A percentile compares a stretch with the other conserved stretches of the same genome.
These are phyloP conservation scores for Dendronephthya gigantea DNA, from an alignment of 64 coral and sea anemone genomes.

Conservation along the genomic window DNA sequence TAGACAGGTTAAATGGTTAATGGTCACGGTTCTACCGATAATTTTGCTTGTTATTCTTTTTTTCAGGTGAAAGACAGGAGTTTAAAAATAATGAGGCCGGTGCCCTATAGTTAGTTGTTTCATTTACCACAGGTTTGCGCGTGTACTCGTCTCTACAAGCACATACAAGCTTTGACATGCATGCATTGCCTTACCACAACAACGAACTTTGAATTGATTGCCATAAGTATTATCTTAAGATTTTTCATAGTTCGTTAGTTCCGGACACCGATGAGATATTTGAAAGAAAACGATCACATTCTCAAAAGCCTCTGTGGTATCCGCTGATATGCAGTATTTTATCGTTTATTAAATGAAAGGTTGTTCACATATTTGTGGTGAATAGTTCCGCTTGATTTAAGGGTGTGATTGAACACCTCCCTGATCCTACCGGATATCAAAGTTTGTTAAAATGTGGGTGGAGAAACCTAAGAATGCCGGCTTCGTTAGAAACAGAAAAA, in stretches of 20 bases:
- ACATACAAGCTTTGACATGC: neutral
- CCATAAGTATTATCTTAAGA: neutral
- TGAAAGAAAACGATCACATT: neutral
- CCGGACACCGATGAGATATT: neutral
- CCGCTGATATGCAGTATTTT: neutral
- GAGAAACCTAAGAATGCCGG: neutral
- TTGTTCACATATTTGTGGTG: neutral
- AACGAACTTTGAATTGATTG: neutral
- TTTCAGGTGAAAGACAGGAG: neutral
- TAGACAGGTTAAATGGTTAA: neutral
- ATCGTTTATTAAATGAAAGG: neutral
- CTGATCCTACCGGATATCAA: conserved; percentile 1
- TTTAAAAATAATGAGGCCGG: neutral
- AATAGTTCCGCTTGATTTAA: conserved; percentile 8
- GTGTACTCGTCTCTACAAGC: too few relatives aligned
- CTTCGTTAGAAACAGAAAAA: conserved; percentile 16
- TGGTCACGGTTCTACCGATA: neutral
- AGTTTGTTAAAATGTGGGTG: conserved; percentile 24
- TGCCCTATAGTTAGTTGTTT: neutral
- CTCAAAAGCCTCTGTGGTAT: neutral
- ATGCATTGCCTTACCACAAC: neutral
- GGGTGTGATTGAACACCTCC: conserved; percentile 16
- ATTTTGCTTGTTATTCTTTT: neutral
- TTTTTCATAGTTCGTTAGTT: neutral
- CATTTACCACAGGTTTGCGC: neutral